Evolutionary conservation across 2,888 invertebrate genomes (phyloP).

Genomic region (Ectemnius continuus): DNA sequence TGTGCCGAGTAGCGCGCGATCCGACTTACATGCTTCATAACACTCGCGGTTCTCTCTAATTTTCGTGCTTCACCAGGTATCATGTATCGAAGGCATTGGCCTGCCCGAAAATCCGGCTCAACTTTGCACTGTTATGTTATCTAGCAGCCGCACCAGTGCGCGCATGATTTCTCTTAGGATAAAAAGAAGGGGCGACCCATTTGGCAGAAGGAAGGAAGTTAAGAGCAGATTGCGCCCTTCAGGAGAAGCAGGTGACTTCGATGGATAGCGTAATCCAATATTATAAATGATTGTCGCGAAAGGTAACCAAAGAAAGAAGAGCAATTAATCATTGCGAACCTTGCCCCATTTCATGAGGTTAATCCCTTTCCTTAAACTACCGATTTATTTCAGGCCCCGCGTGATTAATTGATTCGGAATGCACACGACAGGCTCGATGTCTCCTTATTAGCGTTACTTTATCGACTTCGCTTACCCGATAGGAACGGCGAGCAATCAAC

Average conservation of each 20-base stretch:
- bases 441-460: constrained; percentile 38
- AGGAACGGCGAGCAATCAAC: neutral
- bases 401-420: constrained; percentile 64
- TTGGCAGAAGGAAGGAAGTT: too few relatives aligned
- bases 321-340: constrained; percentile 63
- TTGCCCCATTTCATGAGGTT: constrained; percentile 57
- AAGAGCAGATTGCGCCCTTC: constrained; percentile 24
- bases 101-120: neutral
- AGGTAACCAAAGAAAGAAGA: constrained; percentile 54
- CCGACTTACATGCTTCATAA: constrained; percentile 69
- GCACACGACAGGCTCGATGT: constrained; percentile 26
- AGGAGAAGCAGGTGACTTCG: constrained; percentile 60
- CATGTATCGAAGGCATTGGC: neutral
- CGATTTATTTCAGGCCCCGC: constrained; percentile 60
- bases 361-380: constrained; percentile 65
- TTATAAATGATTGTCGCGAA: constrained; percentile 64
- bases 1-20: constrained; percentile 69
- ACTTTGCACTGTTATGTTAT: too few relatives aligned
- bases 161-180: too few relatives aligned
- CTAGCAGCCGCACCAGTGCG: too few relatives aligned
- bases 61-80: constrained; percentile 21
- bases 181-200: too few relatives aligned
- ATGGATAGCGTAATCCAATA: constrained; percentile 70
- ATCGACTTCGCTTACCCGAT: constrained; percentile 9
- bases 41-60: constrained; percentile 45